A percentile compares a stretch with the other conserved stretches of the same genome.
Conservation (phyloP, 1,140 invertebrate species). For the Ridgeia piscesae region DNA sequence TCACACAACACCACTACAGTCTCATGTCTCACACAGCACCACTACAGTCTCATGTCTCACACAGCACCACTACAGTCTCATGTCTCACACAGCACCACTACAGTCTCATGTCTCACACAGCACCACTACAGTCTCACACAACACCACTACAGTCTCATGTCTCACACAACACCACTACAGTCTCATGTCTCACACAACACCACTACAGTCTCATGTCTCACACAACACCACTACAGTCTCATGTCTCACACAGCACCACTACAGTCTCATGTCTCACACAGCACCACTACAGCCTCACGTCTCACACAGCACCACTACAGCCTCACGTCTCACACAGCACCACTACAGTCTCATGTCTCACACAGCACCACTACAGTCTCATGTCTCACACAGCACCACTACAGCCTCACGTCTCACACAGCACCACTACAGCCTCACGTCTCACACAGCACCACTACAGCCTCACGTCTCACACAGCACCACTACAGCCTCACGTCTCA, state of each 20-base stretch:
- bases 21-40: not conserved
- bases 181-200: not conserved
- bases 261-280: no score
- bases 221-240: not conserved
- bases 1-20: conserved; percentile 4
- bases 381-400: conserved; percentile 35
- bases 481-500: no score
- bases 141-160: not conserved
- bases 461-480: conserved; percentile 31
- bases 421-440: not conserved
- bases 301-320: conserved; percentile 36
- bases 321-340: conserved; percentile 31
- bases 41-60: no score
- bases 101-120: no score
- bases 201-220: no score
- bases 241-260: not conserved
- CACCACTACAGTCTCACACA: conserved; percentile 30
- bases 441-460: conserved; percentile 36
- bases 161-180: not conserved
- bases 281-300: not conserved
- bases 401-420: conserved; percentile 35
- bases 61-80: not conserved
- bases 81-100: not conserved
- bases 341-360: no score
- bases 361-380: not conserved